A percentile compares a stretch with the other conserved stretches of the same genome.
Conservation (phyloP, 1,140 invertebrate genomes). For the Steinernema feltiae region DNA sequence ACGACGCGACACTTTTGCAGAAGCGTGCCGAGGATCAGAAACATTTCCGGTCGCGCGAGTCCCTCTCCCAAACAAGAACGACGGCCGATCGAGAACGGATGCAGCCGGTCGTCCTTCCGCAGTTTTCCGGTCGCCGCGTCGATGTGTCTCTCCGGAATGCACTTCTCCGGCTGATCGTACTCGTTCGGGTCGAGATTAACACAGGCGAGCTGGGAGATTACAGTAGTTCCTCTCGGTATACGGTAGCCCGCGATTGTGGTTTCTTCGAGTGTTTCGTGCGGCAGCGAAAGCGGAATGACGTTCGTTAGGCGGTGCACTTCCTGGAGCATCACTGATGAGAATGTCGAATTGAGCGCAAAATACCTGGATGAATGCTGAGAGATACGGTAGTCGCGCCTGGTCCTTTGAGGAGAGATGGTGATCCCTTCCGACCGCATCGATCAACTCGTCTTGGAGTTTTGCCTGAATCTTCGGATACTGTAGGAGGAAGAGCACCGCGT, state of each 20-base stretch:
- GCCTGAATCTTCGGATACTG: slow-evolving; percentile 46
- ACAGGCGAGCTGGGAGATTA: slow-evolving; percentile 73
- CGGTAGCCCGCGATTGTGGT: slow-evolving; percentile 48
- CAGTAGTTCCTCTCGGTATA: slow-evolving; percentile 69
- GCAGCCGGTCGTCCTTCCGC: slow-evolving; percentile 30
- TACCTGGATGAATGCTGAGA: slow-evolving; percentile 39
- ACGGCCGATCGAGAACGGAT: slow-evolving; percentile 52
- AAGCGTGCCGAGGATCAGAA: slow-evolving; percentile 36
- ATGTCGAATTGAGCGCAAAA: no score
- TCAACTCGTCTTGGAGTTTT: slow-evolving; percentile 56
- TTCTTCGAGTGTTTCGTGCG: slow-evolving; percentile 58
- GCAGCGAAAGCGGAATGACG: slow-evolving; percentile 57
- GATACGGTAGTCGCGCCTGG: slow-evolving; percentile 40
- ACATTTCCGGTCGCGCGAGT: slow-evolving; percentile 41
- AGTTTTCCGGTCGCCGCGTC: slow-evolving; percentile 29
- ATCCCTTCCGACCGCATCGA: slow-evolving; percentile 45
- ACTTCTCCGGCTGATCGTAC: no score
- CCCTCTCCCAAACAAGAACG: slow-evolving; percentile 49
- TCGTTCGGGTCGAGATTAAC: slow-evolving; percentile 69
- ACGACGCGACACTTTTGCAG: slow-evolving; percentile 32
- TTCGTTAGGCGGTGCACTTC: slow-evolving; percentile 35
- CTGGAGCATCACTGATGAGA: slow-evolving; percentile 24
- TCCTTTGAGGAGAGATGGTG: slow-evolving; percentile 36
- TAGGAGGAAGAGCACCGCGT: slow-evolving; percentile 14
- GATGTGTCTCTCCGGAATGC: slow-evolving; percentile 27